Percentiles rank a stretch among this genome's conserved stretches.
phyloP scores from a whole-genome alignment of 2,113 vertebrate species.

The Atlantisia rogersi region DNA sequence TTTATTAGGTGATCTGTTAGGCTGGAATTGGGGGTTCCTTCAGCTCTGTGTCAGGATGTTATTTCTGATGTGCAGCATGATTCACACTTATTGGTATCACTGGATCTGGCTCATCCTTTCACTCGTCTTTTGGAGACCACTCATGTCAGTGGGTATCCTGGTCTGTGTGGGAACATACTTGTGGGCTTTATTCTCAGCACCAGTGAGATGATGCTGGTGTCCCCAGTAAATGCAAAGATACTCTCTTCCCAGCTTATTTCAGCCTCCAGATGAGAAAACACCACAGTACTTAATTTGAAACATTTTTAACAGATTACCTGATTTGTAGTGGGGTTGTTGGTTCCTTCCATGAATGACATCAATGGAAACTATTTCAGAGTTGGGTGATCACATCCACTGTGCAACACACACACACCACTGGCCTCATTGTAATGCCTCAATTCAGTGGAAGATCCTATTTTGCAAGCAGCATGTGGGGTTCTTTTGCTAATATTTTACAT shows the following conservation, averaged over 20 bases:
- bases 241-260: background rate
- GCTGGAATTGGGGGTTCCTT: background rate
- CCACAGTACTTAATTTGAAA: background rate
- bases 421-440: background rate
- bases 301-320: background rate
- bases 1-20: background rate
- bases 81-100: rapidly evolving
- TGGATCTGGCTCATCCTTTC: background rate
- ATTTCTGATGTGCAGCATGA: background rate
- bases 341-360: background rate
- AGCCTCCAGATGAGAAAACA: background rate
- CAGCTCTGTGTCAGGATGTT: background rate
- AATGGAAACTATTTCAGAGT: background rate
- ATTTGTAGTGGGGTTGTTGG: background rate
- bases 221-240: background rate
- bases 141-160: rapidly evolving
- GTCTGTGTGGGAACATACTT: rapidly evolving
- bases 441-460: background rate
- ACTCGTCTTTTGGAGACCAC: rapidly evolving
- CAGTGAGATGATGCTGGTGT: background rate
- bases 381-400: background rate
- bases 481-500: background rate
- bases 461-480: background rate
- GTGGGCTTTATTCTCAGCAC: background rate
- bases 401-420: background rate